These are phyloP conservation scores for Mormyrus hasselquistii DNA, from an alignment of 2,797 vertebrate genomes.

Conservation along the genomic window DNA sequence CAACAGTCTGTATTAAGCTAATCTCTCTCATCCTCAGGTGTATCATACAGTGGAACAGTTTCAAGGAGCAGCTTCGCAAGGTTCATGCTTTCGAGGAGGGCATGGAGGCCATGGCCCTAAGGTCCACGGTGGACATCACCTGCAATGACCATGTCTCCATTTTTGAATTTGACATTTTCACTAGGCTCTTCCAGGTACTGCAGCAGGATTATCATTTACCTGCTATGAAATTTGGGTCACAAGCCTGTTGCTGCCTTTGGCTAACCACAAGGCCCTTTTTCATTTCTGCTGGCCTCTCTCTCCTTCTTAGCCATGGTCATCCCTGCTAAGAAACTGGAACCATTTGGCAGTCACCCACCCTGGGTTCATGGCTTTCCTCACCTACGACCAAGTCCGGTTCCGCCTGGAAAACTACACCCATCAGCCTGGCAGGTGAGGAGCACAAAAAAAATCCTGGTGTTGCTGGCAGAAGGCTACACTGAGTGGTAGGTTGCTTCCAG, in stretches of 20 bases:
- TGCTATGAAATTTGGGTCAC: background rate
- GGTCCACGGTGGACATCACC: constrained; percentile 79
- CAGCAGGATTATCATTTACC: background rate
- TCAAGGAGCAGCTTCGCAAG: constrained; percentile 58
- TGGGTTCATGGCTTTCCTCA: constrained; percentile 87
- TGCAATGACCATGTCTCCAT: constrained; percentile 75
- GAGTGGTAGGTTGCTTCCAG: background rate
- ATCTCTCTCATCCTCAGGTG: constrained; percentile 53
- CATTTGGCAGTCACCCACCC: constrained; percentile 78
- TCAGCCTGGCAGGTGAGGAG: constrained; percentile 69
- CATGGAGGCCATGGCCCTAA: constrained; percentile 70
- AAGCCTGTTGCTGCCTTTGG: background rate
- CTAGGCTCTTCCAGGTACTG: constrained; percentile 78
- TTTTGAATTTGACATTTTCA: constrained; percentile 87
- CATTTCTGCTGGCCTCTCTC: background rate
- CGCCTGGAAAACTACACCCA: constrained; percentile 65
- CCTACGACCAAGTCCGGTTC: constrained; percentile 72
- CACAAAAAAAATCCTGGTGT: background rate
- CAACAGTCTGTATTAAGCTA: background rate
- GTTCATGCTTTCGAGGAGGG: constrained; percentile 68
- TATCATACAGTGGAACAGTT: constrained; percentile 68
- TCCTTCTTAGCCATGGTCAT: constrained; percentile 67
- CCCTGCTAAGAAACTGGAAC: constrained; percentile 79
- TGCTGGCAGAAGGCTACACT: background rate
- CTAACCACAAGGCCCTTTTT: background rate